Base-by-base conservation (phyloP, 2,797 vertebrate species). In the Danionella dracula region DNA sequence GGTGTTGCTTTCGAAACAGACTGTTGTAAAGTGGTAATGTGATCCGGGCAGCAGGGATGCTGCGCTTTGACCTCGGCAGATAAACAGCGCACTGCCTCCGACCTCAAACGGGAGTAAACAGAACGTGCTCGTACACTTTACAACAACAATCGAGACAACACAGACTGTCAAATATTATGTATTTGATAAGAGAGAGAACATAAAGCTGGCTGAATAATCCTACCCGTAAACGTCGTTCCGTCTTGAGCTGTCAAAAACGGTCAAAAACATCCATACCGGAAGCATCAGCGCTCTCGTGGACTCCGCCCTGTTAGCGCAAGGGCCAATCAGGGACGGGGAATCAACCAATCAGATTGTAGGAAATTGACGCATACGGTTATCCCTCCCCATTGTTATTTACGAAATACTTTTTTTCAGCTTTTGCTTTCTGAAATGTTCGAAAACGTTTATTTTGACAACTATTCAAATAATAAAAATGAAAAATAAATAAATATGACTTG, bases 241-340 rank as follows among this genome's bases (percentile, higher is more conserved):
- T 70, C 67, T 32, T 19, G 59, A 41, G 53, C 64, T 66, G 70
- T 73, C 68, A 68, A 58, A 62, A 66, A 60, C 70, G 21, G 70
- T 73, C 68, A 68, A 58, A 62, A 66, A 60, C 70, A 21, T 23
- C 48, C 48, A 48, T 32, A 50, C 64, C 73, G 73, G 73, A 75
- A 73, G 46, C 56, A 19, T 67, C 23, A 27, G 38, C 48, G 4
- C 12, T n/a, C 27, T 12, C 23, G 5, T 20, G 50, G 6, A 21
- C 29, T 23, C 70, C 70, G 11, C 76, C 73, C 49, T 49, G 5
- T 1, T 1, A 2, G n/a, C 9, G 15, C 20, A 17, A 16, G 19
- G 40, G 4, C 72, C 61, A 74, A 74, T 66, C 41, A 66, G 19
- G 6, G 21, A 20, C 2, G 5, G 21, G 23, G 7, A 31, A 1